phyloP scores from a whole-genome alignment of 2,113 vertebrate genomes.

The Ptilonorhynchus violaceus region DNA sequence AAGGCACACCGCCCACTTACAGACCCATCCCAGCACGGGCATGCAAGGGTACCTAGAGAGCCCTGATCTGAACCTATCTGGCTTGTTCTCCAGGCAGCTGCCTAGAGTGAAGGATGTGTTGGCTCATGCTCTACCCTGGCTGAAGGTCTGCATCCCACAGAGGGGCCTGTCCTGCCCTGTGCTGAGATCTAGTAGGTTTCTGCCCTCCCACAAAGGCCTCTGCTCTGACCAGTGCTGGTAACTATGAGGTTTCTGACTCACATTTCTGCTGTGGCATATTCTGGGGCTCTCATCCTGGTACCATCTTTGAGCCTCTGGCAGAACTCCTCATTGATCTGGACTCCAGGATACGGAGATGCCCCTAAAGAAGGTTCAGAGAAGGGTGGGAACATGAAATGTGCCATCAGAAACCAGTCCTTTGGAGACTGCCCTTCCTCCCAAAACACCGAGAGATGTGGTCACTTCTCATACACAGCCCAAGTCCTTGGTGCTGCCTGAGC shows the following conservation, averaged over 20 bases:
- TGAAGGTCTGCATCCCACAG: background rate
- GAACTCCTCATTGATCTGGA: slow-evolving; percentile 97
- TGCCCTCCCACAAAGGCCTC: background rate
- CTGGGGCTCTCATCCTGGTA: slow-evolving; percentile 92
- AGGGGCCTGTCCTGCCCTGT: background rate
- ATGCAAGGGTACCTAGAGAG: background rate
- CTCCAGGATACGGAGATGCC: slow-evolving; percentile 93
- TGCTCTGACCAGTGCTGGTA: background rate
- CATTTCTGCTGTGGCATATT: slow-evolving; percentile 94
- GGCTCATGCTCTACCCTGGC: background rate
- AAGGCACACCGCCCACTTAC: background rate
- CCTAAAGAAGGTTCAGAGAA: slow-evolving; percentile 70
- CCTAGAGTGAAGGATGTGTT: background rate
- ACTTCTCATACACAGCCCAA: background rate
- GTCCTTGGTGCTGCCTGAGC: background rate
- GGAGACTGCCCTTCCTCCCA: background rate
- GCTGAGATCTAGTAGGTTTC: background rate
- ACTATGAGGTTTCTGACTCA: slow-evolving; percentile 60
- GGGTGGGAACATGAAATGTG: background rate
- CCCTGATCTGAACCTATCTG: background rate
- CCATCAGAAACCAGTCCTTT: background rate
- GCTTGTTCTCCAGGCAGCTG: background rate
- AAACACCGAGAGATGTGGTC: background rate
- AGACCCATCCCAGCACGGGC: background rate
- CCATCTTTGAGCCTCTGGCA: slow-evolving; percentile 92